Conservation (phyloP, 92 coral and sea anemone genomes). For the Heliopora coerulea region DNA sequence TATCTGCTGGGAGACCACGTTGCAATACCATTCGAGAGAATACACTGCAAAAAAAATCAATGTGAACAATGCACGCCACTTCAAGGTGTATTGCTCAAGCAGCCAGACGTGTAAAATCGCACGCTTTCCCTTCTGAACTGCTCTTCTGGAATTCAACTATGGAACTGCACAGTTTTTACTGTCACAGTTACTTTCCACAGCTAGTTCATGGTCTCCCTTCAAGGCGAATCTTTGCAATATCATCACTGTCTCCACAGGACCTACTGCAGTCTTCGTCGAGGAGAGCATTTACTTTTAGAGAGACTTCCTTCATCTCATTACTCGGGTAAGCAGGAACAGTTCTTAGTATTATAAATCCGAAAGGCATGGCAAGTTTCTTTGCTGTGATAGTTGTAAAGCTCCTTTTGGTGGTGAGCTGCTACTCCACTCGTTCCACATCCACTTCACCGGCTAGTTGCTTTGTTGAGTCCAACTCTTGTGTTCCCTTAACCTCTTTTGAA, state of each 20-base stretch:
- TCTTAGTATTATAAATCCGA: constrained; percentile 1
- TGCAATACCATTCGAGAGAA: constrained; percentile 49
- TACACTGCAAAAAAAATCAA: constrained; percentile 42
- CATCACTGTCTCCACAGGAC: constrained; percentile 29
- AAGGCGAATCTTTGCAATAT: constrained; percentile 49
- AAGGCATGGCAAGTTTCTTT: not conserved
- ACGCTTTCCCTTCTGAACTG: constrained; percentile 11
- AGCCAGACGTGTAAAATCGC: constrained; percentile 18
- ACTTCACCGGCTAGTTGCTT: not conserved
- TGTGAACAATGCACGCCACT: constrained; percentile 19
- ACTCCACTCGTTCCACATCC: not conserved
- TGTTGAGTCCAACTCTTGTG: not conserved
- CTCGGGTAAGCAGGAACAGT: constrained; percentile 19
- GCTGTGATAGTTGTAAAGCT: not conserved
- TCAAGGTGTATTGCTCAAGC: constrained; percentile 20
- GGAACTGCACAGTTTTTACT: not conserved
- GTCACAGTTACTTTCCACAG: constrained; percentile 49
- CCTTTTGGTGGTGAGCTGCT: not conserved
- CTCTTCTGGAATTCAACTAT: not conserved
- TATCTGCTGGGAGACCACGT: constrained; percentile 42
- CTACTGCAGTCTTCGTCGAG: constrained; percentile 41
- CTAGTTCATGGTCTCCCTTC: constrained; percentile 45
- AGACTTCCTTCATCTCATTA: not conserved
- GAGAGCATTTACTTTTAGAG: constrained; percentile 37
- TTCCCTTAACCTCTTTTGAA: not conserved